Evolutionary conservation across 1,140 invertebrate genomes (phyloP), one percentile per base, ranked within the genome.

Genomic region (Oncopodura yosiiana): DNA sequence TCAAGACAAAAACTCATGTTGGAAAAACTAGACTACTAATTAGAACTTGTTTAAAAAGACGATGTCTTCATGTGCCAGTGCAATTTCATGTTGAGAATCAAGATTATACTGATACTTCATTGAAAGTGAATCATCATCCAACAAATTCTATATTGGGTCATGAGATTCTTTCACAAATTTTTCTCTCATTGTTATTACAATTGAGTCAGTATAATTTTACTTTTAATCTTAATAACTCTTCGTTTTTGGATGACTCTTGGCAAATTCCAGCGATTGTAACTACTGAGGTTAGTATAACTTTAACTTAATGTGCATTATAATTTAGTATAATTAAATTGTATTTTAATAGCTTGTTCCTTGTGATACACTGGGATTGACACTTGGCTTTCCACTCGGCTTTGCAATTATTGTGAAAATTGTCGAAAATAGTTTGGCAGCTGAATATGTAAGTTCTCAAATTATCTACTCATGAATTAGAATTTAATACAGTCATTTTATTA

Each of bases 231-330:
- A 29, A 29, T 12, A 63, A 63, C 42, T 54, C 54, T 29, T 54
- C 62, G 2, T 63, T 63, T 49, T 32, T 63, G 37, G 62, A 63
- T 38, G 62, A 63, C 43, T 58, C 54, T 12, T 63, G 62, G 62
- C 62, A 63, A 53, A 42, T 63, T 26, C 53, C 56, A 1, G 41
- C 23, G 14, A 4, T 53, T n/a, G 36, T 63, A 6, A 59, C 54
- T 49, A 50, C 38, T 18, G 62, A 63, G 18, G 45, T n/a, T n/a
- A n/a, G n/a, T n/a, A n/a, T n/a, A n/a, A n/a, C n/a, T n/a, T n/a
- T n/a, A n/a, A n/a, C n/a, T n/a, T n/a, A n/a, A n/a, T n/a, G n/a
- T n/a, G n/a, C n/a, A n/a, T n/a, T n/a, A n/a, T n/a, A n/a, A n/a
- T n/a, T n/a, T n/a, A n/a, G n/a, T n/a, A n/a, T n/a, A n/a, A n/a